phyloP scores from a whole-genome alignment of 2,888 invertebrate genomes.

The Silvanus unidentatus region DNA sequence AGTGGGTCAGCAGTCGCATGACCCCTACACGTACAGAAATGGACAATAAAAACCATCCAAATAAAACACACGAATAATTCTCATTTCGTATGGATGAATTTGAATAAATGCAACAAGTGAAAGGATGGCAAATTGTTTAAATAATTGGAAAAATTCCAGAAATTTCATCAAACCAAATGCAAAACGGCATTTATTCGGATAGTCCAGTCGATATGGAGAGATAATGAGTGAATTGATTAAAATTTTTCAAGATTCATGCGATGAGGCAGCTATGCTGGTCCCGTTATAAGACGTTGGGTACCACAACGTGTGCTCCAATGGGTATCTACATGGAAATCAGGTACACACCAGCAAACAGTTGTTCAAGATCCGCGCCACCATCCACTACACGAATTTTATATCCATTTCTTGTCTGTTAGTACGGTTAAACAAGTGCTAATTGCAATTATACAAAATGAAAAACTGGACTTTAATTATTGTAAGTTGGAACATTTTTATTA shows the following conservation, averaged over 20 bases:
- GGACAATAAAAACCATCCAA: too few relatives aligned
- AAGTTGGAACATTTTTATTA: constrained; percentile 4
- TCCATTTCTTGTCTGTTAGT: background rate
- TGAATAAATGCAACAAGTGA: too few relatives aligned
- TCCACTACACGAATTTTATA: constrained; percentile 3
- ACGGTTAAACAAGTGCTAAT: background rate
- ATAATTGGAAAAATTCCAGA: too few relatives aligned
- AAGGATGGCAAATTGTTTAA: too few relatives aligned
- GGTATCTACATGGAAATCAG: constrained; percentile 29
- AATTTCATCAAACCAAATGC: too few relatives aligned
- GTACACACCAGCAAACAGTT: constrained; percentile 27
- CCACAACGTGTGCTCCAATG: constrained; percentile 28
- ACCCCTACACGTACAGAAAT: too few relatives aligned
- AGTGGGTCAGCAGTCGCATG: too few relatives aligned
- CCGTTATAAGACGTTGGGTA: constrained; percentile 27
- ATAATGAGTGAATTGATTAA: too few relatives aligned
- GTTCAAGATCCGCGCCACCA: constrained; percentile 23
- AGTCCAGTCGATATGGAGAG: too few relatives aligned
- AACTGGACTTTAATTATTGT: constrained; percentile 9
- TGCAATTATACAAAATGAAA: constrained; percentile 5
- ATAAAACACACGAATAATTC: too few relatives aligned
- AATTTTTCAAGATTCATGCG: background rate
- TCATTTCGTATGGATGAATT: too few relatives aligned
- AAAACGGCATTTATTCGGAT: too few relatives aligned
- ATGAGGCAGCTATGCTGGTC: constrained; percentile 29